Conservation (phyloP, 1,140 invertebrate genomes). For the Neodiprion virginianus region DNA sequence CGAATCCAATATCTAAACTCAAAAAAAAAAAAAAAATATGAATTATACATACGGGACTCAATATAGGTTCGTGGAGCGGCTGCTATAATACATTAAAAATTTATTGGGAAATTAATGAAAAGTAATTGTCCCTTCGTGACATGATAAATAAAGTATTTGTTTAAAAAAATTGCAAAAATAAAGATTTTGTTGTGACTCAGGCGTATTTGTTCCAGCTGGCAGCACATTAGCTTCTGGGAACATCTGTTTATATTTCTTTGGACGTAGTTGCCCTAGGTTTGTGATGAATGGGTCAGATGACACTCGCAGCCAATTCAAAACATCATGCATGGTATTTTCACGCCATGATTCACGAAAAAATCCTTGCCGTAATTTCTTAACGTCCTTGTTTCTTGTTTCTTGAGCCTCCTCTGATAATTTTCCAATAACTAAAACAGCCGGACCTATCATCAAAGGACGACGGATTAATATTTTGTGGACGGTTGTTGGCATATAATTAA, state of each 20-base stretch:
- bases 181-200: neutral
- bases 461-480: conserved; percentile 45
- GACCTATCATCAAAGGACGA: conserved; percentile 36
- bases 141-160: no score
- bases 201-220: conserved; percentile 2
- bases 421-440: conserved; percentile 33
- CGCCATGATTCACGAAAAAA: conserved; percentile 32
- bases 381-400: conserved; percentile 32
- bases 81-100: no score
- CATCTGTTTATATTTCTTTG: neutral
- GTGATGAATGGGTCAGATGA: neutral
- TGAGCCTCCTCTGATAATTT: conserved; percentile 30
- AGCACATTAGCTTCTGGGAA: neutral
- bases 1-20: no score
- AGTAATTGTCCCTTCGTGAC: no score
- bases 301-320: conserved; percentile 27
- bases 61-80: no score
- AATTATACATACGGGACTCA: no score
- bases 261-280: neutral
- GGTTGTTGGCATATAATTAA: conserved; percentile 32
- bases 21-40: no score
- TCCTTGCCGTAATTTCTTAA: conserved; percentile 26
- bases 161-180: no score
- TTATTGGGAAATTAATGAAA: no score
- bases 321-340: conserved; percentile 31